Evolutionary conservation across 2,888 invertebrate genomes (phyloP).

Genomic region (Perithous albicinctus): DNA sequence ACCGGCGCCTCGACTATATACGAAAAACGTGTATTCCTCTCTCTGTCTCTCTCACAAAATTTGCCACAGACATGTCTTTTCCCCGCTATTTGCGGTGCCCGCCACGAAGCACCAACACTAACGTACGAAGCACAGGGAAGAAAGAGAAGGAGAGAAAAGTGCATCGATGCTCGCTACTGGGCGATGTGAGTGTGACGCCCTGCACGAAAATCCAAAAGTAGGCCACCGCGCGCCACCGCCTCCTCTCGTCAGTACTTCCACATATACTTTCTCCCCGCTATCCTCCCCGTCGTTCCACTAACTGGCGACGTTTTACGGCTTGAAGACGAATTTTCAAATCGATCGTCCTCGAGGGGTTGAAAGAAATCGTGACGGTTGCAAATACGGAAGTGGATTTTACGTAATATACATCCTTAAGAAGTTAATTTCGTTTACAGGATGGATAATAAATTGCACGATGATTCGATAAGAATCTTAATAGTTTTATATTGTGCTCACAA

Average conservation of each 20-base stretch:
- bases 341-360: constrained; percentile 32
- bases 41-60: background rate
- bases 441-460: background rate
- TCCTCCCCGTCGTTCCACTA: background rate
- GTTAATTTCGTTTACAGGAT: background rate
- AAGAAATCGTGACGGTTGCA: constrained; percentile 28
- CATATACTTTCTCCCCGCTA: constrained; percentile 21
- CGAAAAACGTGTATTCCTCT: constrained; percentile 30
- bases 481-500: background rate
- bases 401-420: background rate
- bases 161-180: constrained; percentile 29
- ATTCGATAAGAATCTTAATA: background rate
- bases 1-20: constrained; percentile 20
- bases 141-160: constrained; percentile 11
- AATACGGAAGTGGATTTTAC: background rate
- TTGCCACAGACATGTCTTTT: constrained; percentile 8
- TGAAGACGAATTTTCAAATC: constrained; percentile 54
- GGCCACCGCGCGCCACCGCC: constrained; percentile 54
- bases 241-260: constrained; percentile 34
- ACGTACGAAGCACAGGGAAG: constrained; percentile 5
- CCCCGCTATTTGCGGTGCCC: constrained; percentile 11
- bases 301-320: constrained; percentile 46
- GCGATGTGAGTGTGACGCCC: constrained; percentile 30
- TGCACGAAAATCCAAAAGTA: constrained; percentile 63
- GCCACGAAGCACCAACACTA: background rate